Conservation (phyloP, 2,888 invertebrate species). For the Drosophila nr. medialis region DNA sequence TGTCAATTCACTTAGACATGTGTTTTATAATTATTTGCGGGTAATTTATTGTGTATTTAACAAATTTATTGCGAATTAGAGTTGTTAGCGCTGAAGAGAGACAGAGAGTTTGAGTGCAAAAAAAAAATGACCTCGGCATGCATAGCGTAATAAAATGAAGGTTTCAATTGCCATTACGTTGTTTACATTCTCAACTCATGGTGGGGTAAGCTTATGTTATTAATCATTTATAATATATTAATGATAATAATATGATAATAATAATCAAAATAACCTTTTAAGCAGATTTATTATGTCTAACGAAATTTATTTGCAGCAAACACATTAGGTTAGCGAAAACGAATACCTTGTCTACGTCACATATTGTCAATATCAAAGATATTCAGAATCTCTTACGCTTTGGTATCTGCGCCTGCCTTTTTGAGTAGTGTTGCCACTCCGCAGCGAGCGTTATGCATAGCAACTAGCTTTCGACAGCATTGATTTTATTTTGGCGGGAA, state of each 20-base stretch:
- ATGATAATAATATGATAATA: not conserved
- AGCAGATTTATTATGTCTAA: not conserved
- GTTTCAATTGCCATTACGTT: slow-evolving; percentile 1
- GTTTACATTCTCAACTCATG: not conserved
- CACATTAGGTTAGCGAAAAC: not conserved
- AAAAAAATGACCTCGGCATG: slow-evolving; percentile 3
- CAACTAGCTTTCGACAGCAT: slow-evolving; percentile 18
- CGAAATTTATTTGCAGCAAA: not conserved
- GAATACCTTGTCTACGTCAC: slow-evolving; percentile 1
- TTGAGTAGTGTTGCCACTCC: slow-evolving; percentile 35
- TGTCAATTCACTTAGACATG: slow-evolving; percentile 1
- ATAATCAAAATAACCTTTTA: not conserved
- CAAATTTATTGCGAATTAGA: slow-evolving; percentile 23
- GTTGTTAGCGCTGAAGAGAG: slow-evolving; percentile 36
- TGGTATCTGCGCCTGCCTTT: not conserved
- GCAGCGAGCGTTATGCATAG: not conserved
- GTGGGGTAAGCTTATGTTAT: not conserved
- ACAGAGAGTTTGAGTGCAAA: slow-evolving; percentile 29
- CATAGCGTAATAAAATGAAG: slow-evolving; percentile 9
- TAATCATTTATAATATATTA: not conserved
- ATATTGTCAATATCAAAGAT: not conserved
- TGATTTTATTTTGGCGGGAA: slow-evolving; percentile 45
- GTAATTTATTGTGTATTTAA: slow-evolving; percentile 14
- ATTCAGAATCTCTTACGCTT: not conserved
- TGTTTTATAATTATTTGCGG: slow-evolving; percentile 11